Evolutionary conservation across 2,113 vertebrate species (phyloP), one percentile per base, ranked within the genome.

Genomic region (Seriola aureovittata): DNA sequence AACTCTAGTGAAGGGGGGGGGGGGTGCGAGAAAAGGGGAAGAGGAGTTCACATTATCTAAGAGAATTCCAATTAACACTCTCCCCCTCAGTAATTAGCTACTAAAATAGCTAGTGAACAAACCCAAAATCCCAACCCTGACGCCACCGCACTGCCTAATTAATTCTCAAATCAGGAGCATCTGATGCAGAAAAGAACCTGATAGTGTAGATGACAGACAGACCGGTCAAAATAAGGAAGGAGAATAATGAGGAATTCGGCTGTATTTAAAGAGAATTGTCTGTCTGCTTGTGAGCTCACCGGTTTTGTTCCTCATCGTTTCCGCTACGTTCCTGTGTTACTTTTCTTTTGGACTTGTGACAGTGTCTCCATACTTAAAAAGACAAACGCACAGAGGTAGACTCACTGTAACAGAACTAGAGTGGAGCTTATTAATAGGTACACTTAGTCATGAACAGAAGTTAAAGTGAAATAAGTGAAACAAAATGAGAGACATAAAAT

Each of bases 11-110:
- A 71, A 88, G 79, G 81, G 38, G 65, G 82, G 40, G 8, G 40
- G 8, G 38, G 5, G 38, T 4, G 62, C 58, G 77, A 88, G 75
- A 91, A 91, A 81, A 90, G 82, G 70, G 72, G 79, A 93, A 90
- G 84, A 86, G 89, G 86, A 93, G 89, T 93, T 94, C 91, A 92
- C 76, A 88, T 90, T 92, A 91, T 93, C 91, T 91, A 86, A 92
- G 91, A 91, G 79, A 91, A 94, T 97, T 95, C 96, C 96, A 97
- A 97, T 98, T 97, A 97, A 97, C 96, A 96, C 96, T 96, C 96
- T 96, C 87, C 82, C 93, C 90, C 96, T 95, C 95, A 95, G 95
- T 97, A 97, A 97, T 97, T 97, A 97, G 96, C 93, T 96, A 96
- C 97, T 96, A 96, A 97, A 96, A 94, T 93, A 96, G 90, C 93